These are phyloP conservation scores for Coracopsis vasa DNA, from an alignment of 2,113 vertebrate species.

Conservation along the genomic window DNA sequence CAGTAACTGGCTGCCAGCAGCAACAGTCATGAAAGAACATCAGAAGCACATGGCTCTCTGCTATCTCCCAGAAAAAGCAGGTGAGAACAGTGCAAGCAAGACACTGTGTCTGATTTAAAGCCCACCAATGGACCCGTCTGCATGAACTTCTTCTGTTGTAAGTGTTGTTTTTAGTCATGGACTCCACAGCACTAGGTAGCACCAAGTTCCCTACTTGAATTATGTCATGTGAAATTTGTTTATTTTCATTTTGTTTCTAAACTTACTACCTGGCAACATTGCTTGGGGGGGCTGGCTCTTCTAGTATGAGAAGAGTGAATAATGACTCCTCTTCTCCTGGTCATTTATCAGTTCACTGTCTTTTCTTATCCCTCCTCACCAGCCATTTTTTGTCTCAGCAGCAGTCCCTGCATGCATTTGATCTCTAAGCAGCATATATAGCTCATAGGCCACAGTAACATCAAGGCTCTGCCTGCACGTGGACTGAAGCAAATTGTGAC, in stretches of 20 bases:
- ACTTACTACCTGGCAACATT: background rate
- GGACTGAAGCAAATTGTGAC: background rate
- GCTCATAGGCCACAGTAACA: background rate
- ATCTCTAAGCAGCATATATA: background rate
- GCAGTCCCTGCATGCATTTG: background rate
- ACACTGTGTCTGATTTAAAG: background rate
- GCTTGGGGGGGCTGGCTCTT: background rate
- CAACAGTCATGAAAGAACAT: background rate
- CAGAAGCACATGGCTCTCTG: background rate
- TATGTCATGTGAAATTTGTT: accelerated
- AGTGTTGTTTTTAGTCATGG: accelerated
- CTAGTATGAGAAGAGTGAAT: background rate
- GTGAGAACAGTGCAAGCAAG: background rate
- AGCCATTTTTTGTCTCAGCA: background rate
- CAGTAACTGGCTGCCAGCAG: background rate
- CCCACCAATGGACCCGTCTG: background rate
- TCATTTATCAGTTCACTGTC: background rate
- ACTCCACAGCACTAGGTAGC: background rate
- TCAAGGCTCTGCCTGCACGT: background rate
- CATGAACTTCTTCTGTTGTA: background rate
- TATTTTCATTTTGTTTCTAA: background rate
- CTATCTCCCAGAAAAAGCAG: background rate
- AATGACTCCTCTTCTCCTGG: background rate
- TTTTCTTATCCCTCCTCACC: background rate
- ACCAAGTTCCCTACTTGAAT: background rate